phyloP scores from a whole-genome alignment of 2,797 vertebrate species.

The Sandelia bainsii region DNA sequence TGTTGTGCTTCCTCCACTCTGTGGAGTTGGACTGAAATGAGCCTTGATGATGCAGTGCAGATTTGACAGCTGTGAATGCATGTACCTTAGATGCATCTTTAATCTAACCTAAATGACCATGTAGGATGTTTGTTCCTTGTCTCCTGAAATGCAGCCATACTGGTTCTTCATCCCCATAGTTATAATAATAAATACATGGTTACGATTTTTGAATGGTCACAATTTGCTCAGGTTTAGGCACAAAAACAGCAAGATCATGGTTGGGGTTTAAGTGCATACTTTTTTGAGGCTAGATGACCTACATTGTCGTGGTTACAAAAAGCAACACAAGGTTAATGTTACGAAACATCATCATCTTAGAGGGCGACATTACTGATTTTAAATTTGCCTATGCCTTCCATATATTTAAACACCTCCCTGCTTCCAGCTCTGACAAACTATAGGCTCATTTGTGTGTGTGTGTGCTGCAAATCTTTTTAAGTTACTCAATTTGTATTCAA shows the following conservation, averaged over 20 bases:
- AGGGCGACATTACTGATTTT: no score
- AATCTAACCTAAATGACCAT: not conserved
- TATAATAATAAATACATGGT: not conserved
- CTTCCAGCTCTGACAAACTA: no score
- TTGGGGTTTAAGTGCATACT: no score
- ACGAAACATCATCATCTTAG: no score
- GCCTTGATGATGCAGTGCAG: slow-evolving; percentile 58
- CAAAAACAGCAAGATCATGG: not conserved
- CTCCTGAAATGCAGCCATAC: not conserved
- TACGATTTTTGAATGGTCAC: not conserved
- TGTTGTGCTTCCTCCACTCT: slow-evolving; percentile 66
- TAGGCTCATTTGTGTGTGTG: slow-evolving; percentile 1
- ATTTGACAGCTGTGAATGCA: slow-evolving; percentile 68
- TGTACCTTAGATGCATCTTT: slow-evolving; percentile 14
- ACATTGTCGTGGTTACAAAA: no score
- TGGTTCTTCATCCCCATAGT: not conserved
- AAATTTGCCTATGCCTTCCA: no score
- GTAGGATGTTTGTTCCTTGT: not conserved
- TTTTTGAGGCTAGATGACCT: not conserved
- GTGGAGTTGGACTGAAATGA: slow-evolving; percentile 57
- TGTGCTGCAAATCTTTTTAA: slow-evolving; percentile 51
- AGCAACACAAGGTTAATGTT: no score
- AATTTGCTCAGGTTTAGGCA: not conserved
- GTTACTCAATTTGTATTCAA: slow-evolving; percentile 65
- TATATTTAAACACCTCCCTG: no score